Evolutionary conservation across 2,797 vertebrate species (phyloP), one percentile per base, ranked within the genome.

Genomic region (Neopelma chrysocephalum): DNA sequence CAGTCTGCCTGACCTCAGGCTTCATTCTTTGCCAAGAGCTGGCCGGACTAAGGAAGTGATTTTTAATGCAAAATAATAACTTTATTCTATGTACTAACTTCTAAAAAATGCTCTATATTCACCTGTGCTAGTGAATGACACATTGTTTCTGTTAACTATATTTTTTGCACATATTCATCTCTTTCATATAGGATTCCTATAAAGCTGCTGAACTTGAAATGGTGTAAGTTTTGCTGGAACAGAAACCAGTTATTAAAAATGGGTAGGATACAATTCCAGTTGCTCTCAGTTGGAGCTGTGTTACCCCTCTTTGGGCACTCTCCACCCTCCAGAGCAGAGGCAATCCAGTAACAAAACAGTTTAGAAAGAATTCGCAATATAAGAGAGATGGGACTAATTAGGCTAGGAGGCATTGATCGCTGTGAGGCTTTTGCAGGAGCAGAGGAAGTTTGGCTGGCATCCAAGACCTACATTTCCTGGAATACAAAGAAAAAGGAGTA

Each of bases 391-490:
- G 78, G 77, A 88, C 61, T 93, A 96, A 96, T 94, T 95, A 96
- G 95, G 95, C 96, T 94, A 90, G 80, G 14, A 96, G 90, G 91
- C 96, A 96, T 23, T 88, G 87, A 95, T 86, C 36, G 4, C 91
- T 88, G 40, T n/a, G 79, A 88, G 58, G 82, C 43, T 96, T 96
- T 84, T 88, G 80, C 73, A 96, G 65, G 70, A 95, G 72, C 40
- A 86, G 80, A 92, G 66, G 84, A 95, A 89, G 60, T 85, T 85
- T 96, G 96, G 95, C 91, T 90, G 38, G 51, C 58, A 68, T 95
- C 91, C 91, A 94, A 95, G 72, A 48, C 48, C 82, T 84, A 66
- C 76, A 96, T 95, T 95, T 96, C 87, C 96, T 96, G 94, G 88
- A 91, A 88, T 58, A 79, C 48, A 68, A 76, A 82, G 50, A 87